A percentile compares a stretch with the other conserved stretches of the same genome.
phyloP scores from a whole-genome alignment of 2,113 vertebrate species.

The Carlito syrichta region DNA sequence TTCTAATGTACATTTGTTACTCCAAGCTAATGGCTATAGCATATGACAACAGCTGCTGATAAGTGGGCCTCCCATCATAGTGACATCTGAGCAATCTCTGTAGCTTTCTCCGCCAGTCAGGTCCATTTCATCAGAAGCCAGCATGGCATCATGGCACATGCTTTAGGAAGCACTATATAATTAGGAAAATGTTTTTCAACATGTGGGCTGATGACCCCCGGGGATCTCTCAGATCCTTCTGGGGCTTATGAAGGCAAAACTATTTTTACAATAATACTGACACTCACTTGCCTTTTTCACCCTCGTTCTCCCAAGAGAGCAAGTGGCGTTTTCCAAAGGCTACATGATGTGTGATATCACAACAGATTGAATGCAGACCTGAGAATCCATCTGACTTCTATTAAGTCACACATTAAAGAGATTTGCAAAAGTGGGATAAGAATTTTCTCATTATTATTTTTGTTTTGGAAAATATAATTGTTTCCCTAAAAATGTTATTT shows the following conservation, averaged over 20 bases:
- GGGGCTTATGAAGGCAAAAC: neutral
- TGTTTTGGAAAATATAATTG: constrained; percentile 21
- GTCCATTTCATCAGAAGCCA: neutral
- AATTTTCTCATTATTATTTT: neutral
- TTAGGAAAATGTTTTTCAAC: neutral
- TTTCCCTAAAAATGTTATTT: constrained; percentile 34
- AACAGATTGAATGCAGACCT: neutral
- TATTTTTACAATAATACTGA: neutral
- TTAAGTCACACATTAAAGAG: neutral
- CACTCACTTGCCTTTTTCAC: neutral
- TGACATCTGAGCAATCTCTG: neutral
- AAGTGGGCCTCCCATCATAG: neutral
- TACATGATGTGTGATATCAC: neutral
- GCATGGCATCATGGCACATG: neutral
- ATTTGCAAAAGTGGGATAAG: neutral
- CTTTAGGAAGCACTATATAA: neutral
- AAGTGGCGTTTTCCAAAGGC: neutral
- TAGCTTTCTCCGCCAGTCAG: neutral
- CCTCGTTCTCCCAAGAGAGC: neutral
- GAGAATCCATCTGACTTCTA: constrained; percentile 32
- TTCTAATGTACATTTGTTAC: neutral
- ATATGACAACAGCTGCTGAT: neutral
- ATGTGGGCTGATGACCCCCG: neutral
- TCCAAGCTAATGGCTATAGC: neutral
- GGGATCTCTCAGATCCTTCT: neutral